A percentile compares a stretch with the other conserved stretches of the same genome.
phyloP scores from a whole-genome alignment of 53 echinoderm and acorn worm genomes.

The Arbacia lixula region DNA sequence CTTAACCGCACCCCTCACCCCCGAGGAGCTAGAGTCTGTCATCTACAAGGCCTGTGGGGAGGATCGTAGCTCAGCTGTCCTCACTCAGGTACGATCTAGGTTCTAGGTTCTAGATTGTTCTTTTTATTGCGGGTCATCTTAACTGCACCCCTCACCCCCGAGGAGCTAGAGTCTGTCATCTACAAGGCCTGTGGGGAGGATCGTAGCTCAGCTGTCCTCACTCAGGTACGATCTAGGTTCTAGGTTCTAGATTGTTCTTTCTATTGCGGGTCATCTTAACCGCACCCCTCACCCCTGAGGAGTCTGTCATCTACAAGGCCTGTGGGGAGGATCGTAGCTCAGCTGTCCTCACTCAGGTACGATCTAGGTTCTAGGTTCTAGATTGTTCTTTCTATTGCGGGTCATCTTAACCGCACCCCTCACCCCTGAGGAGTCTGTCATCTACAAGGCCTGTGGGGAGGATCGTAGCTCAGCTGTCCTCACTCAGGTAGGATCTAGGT shows the following conservation, averaged over 20 bases:
- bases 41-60: conserved; percentile 91
- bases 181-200: conserved; percentile 90
- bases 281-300: conserved; percentile 89
- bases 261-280: too few species aligned
- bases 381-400: too few species aligned
- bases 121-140: too few species aligned
- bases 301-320: conserved; percentile 80
- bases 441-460: conserved; percentile 88
- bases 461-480: conserved; percentile 93
- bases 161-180: conserved; percentile 83
- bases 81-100: conserved; percentile 99
- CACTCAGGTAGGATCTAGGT: conserved; percentile 98
- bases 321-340: conserved; percentile 96
- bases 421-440: conserved; percentile 84
- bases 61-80: conserved; percentile 89
- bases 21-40: conserved; percentile 78
- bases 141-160: conserved; percentile 91
- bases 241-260: too few species aligned
- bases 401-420: conserved; percentile 95
- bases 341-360: conserved; percentile 95
- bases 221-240: too few species aligned
- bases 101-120: too few species aligned
- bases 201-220: conserved; percentile 89
- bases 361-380: too few species aligned
- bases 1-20: conserved; percentile 93